Base-by-base conservation (phyloP, 2,888 invertebrate species). In the Epinotia demarniana region DNA sequence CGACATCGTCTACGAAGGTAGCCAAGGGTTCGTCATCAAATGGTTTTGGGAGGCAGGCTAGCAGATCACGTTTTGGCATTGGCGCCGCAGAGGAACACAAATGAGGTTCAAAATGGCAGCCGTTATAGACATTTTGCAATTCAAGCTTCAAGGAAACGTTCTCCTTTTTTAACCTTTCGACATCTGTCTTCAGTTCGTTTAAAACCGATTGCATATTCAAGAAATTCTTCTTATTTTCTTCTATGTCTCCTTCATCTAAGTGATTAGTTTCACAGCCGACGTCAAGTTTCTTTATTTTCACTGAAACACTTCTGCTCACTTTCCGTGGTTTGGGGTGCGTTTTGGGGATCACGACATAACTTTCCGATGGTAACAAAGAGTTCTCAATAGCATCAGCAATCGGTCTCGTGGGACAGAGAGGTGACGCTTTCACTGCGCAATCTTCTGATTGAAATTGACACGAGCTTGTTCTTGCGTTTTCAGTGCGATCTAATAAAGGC, bases 121-220 rank as follows among this genome's bases (percentile, higher is more conserved):
- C 83, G 61, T 85, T 85, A 53, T 84, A 83, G 57, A 85, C 77
- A 53, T 86, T 86, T 64, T 87, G 83, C n/a, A 92, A 77, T 82
- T 92, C 88, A 57, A 83, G 80, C 81, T 86, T 90, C 57, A 93
- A 79, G 0, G 84, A 82, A 63, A 78, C 78, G 73, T 92, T 93
- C 80, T 92, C 91, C 61, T 78, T 85, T 80, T 81, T 87, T 11
- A 93, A 77, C 60, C 80, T 81, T 39, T 87, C 82, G 19, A 93
- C 81, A 83, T 90, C 90, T 63, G 81, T 78, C n/a, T 81, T 83
- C 82, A 91, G 89, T n/a, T 68, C 70, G 39, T 82, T 80, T 61
- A 82, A 85, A 77, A 82, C 84, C 13, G 84, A 78, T 82, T 89
- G 84, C 75, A 93, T 83, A 49, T 80, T 77, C 67, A 86, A 77